A percentile compares a stretch with the other conserved stretches of the same genome.
phyloP scores from a whole-genome alignment of 1,140 invertebrate genomes.

The Hermatobates lingyangjiaoensis region DNA sequence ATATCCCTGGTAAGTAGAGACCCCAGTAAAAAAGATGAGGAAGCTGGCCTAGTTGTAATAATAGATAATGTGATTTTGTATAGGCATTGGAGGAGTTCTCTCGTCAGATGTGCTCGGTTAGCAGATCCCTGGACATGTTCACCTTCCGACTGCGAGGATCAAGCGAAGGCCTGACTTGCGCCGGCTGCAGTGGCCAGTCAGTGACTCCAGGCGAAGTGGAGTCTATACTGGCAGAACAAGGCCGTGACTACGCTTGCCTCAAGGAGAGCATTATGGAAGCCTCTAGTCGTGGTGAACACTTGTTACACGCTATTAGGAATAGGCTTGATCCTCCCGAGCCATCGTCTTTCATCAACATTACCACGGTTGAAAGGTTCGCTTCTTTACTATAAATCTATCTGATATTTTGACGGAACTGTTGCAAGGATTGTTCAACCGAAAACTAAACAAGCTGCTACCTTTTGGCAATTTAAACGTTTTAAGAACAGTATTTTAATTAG shows the following conservation, averaged over 20 bases:
- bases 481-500: too few species aligned
- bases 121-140: conserved; percentile 60
- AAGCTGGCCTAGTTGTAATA: too few species aligned
- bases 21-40: too few species aligned
- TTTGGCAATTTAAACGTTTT: too few species aligned
- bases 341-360: conserved; percentile 57
- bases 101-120: conserved; percentile 69
- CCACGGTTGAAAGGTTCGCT: conserved; percentile 68
- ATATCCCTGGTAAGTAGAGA: too few species aligned
- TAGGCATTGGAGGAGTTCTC: conserved; percentile 90
- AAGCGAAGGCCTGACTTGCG: conserved; percentile 7
- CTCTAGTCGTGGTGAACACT: conserved; percentile 61
- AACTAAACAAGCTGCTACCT: not conserved
- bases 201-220: conserved; percentile 6
- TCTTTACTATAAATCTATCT: too few species aligned
- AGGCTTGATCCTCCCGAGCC: conserved; percentile 29
- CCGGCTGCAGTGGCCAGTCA: conserved; percentile 6
- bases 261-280: conserved; percentile 65
- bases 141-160: conserved; percentile 50
- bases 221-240: not conserved
- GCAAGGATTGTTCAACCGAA: not conserved
- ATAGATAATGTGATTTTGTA: too few species aligned
- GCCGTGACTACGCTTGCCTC: conserved; percentile 51
- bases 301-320: conserved; percentile 45
- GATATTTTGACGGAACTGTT: too few species aligned